Percentiles rank a stretch among this genome's conserved stretches.
These are phyloP conservation scores for Mnemiopsis leidyi DNA, from an alignment of 37 sponge, comb jelly and placozoan genomes.

Conservation along the genomic window DNA sequence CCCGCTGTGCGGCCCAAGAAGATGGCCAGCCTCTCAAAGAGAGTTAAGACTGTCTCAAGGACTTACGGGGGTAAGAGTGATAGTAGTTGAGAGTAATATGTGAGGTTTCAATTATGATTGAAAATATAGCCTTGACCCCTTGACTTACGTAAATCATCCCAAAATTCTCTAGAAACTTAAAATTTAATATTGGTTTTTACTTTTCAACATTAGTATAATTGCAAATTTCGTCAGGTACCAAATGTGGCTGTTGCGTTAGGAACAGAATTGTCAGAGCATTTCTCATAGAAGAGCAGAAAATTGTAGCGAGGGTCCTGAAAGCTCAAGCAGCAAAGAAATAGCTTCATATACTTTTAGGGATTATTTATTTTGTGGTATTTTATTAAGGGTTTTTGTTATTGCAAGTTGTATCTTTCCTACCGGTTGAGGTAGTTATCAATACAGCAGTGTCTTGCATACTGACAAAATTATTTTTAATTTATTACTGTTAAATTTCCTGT, in stretches of 20 bases:
- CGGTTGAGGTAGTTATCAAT: too few relatives aligned
- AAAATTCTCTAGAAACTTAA: too few relatives aligned
- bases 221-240: slow-evolving; percentile 6
- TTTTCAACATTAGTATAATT: too few relatives aligned
- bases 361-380: background rate
- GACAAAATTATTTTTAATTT: background rate
- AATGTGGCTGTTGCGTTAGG: slow-evolving; percentile 2
- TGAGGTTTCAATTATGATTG: too few relatives aligned
- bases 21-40: slow-evolving; percentile 73
- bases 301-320: slow-evolving; percentile 82
- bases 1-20: slow-evolving; percentile 83
- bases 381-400: background rate
- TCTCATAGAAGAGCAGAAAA: slow-evolving; percentile 94
- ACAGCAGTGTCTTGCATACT: background rate
- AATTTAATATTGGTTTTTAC: too few relatives aligned
- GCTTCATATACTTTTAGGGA: background rate
- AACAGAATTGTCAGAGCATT: slow-evolving; percentile 88
- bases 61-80: slow-evolving; percentile 82
- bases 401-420: background rate
- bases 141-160: too few relatives aligned
- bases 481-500: too few relatives aligned
- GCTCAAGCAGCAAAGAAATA: slow-evolving; percentile 42
- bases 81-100: background rate
- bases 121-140: too few relatives aligned
- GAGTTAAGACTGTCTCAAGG: slow-evolving; percentile 81